These are phyloP conservation scores for Chelonia mydas DNA, from an alignment of 2,797 vertebrate genomes.

Conservation along the genomic window DNA sequence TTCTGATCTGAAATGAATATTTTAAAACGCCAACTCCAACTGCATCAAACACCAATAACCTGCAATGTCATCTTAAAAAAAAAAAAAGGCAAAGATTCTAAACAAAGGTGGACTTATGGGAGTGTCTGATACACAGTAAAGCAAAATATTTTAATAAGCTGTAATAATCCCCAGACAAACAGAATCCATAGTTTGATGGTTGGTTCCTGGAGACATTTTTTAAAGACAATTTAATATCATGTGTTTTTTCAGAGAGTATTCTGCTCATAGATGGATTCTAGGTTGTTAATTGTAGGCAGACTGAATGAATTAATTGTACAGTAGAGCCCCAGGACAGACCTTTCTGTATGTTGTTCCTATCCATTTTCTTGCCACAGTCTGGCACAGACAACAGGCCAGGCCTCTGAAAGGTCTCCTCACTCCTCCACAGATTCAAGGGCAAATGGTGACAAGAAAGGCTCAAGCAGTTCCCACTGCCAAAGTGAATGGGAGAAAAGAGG, in stretches of 20 bases:
- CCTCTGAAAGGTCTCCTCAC: slow-evolving; percentile 69
- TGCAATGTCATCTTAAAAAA: slow-evolving; percentile 51
- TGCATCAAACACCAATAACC: slow-evolving; percentile 65
- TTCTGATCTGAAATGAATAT: slow-evolving; percentile 78
- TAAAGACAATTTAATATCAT: neutral
- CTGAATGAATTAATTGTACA: slow-evolving; percentile 38
- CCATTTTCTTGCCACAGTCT: slow-evolving; percentile 42
- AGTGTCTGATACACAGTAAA: neutral
- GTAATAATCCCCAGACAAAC: slow-evolving; percentile 14
- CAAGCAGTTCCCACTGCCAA: slow-evolving; percentile 57
- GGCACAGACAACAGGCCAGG: slow-evolving; percentile 58
- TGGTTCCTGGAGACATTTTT: neutral
- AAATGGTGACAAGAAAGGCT: slow-evolving; percentile 65
- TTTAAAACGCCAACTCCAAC: slow-evolving; percentile 71
- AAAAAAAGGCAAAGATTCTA: slow-evolving; percentile 34
- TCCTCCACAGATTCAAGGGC: slow-evolving; percentile 63
- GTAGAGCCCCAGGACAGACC: slow-evolving; percentile 11
- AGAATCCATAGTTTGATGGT: neutral
- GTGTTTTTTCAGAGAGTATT: neutral
- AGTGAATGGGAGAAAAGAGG: slow-evolving; percentile 63
- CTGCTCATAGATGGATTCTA: neutral
- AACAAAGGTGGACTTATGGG: slow-evolving; percentile 45
- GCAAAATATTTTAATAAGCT: slow-evolving; percentile 37
- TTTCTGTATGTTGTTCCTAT: slow-evolving; percentile 41
- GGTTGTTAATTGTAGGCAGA: slow-evolving; percentile 33